phyloP scores from a whole-genome alignment of 2,888 invertebrate genomes.

The Drosophila monieri region DNA sequence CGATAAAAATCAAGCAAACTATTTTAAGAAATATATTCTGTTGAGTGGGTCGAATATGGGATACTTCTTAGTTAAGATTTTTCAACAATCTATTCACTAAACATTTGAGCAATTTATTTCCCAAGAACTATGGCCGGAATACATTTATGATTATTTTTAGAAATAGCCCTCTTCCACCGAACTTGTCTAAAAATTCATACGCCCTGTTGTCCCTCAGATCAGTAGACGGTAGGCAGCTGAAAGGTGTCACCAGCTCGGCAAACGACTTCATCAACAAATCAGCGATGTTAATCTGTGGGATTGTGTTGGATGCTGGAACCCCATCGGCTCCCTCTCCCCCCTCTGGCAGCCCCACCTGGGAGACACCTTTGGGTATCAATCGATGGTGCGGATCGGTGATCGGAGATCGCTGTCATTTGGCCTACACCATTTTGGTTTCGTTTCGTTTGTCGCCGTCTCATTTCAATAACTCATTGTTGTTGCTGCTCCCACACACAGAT shows the following conservation, averaged over 20 bases:
- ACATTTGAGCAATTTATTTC: background rate
- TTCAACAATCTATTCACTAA: background rate
- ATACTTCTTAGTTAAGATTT: background rate
- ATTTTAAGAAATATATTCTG: no score
- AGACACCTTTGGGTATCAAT: constrained; percentile 9
- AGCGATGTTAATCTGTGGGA: constrained; percentile 46
- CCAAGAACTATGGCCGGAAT: no score
- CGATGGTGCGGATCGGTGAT: constrained; percentile 8
- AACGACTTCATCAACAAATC: constrained; percentile 76
- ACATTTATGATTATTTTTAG: no score
- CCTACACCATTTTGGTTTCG: constrained; percentile 79
- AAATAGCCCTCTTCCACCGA: background rate
- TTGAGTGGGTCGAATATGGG: background rate
- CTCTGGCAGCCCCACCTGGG: background rate
- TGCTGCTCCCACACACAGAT: constrained; percentile 54
- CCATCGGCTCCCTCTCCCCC: background rate
- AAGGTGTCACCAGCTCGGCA: constrained; percentile 31
- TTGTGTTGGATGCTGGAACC: constrained; percentile 33
- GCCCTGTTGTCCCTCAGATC: constrained; percentile 18
- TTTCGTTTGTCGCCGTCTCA: constrained; percentile 62
- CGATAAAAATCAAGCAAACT: background rate
- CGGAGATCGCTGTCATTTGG: constrained; percentile 45
- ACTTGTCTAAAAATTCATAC: constrained; percentile 19
- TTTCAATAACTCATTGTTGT: constrained; percentile 79
- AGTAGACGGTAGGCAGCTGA: constrained; percentile 13